A percentile compares a stretch with the other conserved stretches of the same genome.
These are phyloP conservation scores for Heliconius erato DNA, from an alignment of 2,888 invertebrate genomes.

Conservation along the genomic window DNA sequence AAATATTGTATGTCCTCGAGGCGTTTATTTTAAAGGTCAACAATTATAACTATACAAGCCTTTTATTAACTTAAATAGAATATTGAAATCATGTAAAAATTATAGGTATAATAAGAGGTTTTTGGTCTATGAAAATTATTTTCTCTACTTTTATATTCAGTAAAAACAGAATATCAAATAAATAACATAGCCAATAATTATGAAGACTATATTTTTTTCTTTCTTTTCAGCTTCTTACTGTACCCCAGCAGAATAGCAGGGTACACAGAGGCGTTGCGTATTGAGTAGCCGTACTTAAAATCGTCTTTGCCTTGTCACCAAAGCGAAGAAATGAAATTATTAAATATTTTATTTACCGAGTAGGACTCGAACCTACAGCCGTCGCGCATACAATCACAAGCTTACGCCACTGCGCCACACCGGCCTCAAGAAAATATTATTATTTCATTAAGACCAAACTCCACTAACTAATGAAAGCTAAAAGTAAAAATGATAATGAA, in stretches of 20 bases:
- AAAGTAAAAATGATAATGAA: not conserved
- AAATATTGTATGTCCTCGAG: conserved; percentile 14
- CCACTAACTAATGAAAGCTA: not conserved
- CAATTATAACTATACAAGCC: not conserved
- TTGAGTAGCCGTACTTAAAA: too few species aligned
- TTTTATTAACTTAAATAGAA: conserved; percentile 8
- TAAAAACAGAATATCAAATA: too few species aligned
- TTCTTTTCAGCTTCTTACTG: too few species aligned
- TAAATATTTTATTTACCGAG: too few species aligned
- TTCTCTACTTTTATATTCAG: not conserved
- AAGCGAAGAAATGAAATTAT: too few species aligned
- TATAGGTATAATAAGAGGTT: not conserved
- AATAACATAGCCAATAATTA: not conserved
- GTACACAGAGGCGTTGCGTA: too few species aligned
- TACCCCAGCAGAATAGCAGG: too few species aligned
- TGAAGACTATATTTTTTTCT: too few species aligned
- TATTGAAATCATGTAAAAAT: not conserved
- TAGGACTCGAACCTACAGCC: too few species aligned
- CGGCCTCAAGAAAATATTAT: not conserved
- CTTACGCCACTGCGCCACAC: too few species aligned
- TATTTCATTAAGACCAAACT: not conserved
- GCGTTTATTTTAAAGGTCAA: not conserved
- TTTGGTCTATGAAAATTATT: not conserved
- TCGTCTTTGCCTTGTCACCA: too few species aligned
- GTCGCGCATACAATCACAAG: too few species aligned